phyloP scores from a whole-genome alignment of 2,888 invertebrate species.

The Cephus pulcher region DNA sequence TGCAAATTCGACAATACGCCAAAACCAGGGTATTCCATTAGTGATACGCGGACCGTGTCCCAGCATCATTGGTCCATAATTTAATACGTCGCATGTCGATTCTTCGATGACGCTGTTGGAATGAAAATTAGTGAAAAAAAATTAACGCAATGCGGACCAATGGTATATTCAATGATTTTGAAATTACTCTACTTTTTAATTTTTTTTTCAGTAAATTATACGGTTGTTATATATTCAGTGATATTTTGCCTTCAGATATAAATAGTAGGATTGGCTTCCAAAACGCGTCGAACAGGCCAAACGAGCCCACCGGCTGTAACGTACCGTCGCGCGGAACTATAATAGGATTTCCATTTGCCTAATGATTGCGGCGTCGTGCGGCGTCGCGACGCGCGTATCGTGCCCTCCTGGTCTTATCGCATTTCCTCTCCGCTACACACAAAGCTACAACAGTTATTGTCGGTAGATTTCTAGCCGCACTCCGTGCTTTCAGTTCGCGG shows the following conservation, averaged over 20 bases:
- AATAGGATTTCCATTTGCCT: conserved; percentile 59
- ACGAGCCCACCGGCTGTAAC: background rate
- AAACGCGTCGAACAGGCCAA: background rate
- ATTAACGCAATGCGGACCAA: background rate
- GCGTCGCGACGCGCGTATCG: conserved; percentile 33
- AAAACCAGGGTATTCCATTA: conserved; percentile 60
- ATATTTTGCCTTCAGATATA: background rate
- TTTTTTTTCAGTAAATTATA: background rate
- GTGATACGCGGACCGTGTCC: conserved; percentile 46
- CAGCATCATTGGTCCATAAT: conserved; percentile 33
- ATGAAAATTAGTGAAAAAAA: conserved; percentile 20
- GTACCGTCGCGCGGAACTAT: conserved; percentile 16
- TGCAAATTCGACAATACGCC: conserved; percentile 50
- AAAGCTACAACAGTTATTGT: conserved; percentile 24
- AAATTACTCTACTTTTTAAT: background rate
- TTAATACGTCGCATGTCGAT: conserved; percentile 36
- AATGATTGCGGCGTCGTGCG: conserved; percentile 52
- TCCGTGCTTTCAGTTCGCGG: conserved; percentile 15
- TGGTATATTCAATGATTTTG: background rate
- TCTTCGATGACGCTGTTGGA: background rate
- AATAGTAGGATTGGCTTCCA: conserved; percentile 4
- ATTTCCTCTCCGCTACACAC: conserved; percentile 63
- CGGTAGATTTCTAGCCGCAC: conserved; percentile 12
- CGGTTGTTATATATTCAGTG: background rate
- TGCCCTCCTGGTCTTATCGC: conserved; percentile 56